These are phyloP conservation scores for Sus cebifrons DNA, from an alignment of 2,797 vertebrate species.

Conservation along the genomic window DNA sequence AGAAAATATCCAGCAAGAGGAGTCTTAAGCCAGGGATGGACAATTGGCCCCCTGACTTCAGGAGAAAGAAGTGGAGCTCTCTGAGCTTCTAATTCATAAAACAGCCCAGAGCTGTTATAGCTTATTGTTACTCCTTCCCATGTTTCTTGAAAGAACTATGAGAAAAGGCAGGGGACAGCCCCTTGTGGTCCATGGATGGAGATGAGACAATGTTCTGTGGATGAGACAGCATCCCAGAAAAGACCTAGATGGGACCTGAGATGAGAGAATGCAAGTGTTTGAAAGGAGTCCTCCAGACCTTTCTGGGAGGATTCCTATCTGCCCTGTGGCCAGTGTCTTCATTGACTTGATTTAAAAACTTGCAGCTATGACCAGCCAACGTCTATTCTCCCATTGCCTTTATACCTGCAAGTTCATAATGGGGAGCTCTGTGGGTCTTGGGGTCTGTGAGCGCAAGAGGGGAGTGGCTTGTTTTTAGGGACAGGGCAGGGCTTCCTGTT, in stretches of 20 bases:
- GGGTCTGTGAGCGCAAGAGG: neutral
- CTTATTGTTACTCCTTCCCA: neutral
- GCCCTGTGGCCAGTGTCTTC: neutral
- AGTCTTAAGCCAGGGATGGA: neutral
- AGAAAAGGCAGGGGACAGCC: neutral
- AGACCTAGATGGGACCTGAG: neutral
- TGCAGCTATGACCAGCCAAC: neutral
- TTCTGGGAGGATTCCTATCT: neutral
- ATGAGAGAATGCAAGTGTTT: neutral
- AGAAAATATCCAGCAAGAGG: neutral
- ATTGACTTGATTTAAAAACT: conserved; percentile 9
- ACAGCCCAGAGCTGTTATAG: neutral
- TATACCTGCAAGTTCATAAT: rapidly evolving
- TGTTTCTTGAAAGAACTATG: neutral
- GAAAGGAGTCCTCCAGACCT: neutral
- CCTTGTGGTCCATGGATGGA: neutral
- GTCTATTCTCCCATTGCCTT: neutral
- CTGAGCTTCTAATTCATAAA: neutral
- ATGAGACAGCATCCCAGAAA: neutral
- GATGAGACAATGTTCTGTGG: neutral
- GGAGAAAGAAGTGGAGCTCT: neutral
- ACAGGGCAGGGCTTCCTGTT: neutral
- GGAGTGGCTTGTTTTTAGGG: neutral
- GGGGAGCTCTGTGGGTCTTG: rapidly evolving
- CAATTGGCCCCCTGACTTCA: neutral